phyloP scores from a whole-genome alignment of 2,888 invertebrate genomes.

The Pantelozetes paolii region DNA sequence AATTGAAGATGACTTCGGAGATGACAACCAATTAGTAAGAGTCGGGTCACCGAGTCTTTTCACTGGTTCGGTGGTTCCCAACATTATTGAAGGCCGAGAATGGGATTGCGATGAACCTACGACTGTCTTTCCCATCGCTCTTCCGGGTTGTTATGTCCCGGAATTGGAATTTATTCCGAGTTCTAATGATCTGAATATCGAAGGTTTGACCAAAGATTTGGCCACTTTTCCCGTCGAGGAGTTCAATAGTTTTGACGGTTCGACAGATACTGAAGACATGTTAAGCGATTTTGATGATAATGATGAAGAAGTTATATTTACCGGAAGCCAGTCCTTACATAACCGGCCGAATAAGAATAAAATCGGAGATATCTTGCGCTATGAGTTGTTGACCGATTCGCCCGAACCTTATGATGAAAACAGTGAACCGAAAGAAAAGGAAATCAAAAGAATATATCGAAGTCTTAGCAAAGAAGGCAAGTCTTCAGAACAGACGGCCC shows the following conservation, averaged over 20 bases:
- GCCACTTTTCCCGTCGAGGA: slow-evolving; percentile 46
- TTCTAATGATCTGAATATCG: slow-evolving; percentile 48
- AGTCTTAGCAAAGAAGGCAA: background rate
- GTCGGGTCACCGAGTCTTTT: slow-evolving; percentile 26
- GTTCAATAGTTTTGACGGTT: slow-evolving; percentile 46
- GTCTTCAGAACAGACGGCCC: background rate
- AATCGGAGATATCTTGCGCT: slow-evolving; percentile 28
- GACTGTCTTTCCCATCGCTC: slow-evolving; percentile 39
- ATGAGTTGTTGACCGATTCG: slow-evolving; percentile 36
- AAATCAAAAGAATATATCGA: background rate
- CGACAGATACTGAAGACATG: slow-evolving; percentile 24
- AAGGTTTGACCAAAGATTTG: slow-evolving; percentile 48
- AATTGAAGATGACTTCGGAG: slow-evolving; percentile 30
- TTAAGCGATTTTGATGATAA: slow-evolving; percentile 48
- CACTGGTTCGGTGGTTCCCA: background rate
- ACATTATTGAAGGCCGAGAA: background rate
- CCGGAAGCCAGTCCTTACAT: background rate
- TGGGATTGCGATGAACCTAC: slow-evolving; percentile 43
- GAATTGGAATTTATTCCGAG: slow-evolving; percentile 48
- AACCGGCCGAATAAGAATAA: background rate
- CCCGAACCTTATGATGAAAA: background rate
- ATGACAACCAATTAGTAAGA: slow-evolving; percentile 14
- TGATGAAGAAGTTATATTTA: slow-evolving; percentile 44
- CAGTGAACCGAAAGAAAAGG: slow-evolving; percentile 19
- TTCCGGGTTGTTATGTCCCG: slow-evolving; percentile 45